Percentiles rank a stretch among this genome's conserved stretches.
Evolutionary conservation across 92 coral and sea anemone genomes (phyloP).

Genomic region (Nematostella vectensis): DNA sequence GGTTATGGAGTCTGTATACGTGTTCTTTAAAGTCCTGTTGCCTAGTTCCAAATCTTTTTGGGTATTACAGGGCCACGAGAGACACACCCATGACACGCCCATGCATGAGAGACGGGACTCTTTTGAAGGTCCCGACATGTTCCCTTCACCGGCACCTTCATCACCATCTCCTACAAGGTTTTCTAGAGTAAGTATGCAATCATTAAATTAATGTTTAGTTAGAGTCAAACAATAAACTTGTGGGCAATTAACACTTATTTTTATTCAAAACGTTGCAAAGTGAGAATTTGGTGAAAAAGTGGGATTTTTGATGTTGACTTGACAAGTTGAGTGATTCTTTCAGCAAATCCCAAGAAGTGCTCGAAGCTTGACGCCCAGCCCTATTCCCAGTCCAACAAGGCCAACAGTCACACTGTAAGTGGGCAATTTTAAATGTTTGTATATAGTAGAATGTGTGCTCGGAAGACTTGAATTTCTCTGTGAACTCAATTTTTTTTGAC

Average conservation of each 20-base stretch:
- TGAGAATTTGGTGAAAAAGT: too few species aligned
- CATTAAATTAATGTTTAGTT: background rate
- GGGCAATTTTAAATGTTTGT: too few species aligned
- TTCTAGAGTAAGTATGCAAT: slow-evolving; percentile 62
- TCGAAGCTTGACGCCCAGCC: slow-evolving; percentile 87
- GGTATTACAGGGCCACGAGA: slow-evolving; percentile 52
- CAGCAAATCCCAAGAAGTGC: slow-evolving; percentile 47
- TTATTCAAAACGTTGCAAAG: too few species aligned
- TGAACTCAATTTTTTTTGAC: too few species aligned
- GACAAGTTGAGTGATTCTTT: too few species aligned
- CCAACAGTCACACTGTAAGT: slow-evolving; percentile 44
- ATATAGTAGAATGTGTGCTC: too few species aligned
- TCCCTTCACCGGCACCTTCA: slow-evolving; percentile 65
- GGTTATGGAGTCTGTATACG: too few species aligned
- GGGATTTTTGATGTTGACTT: too few species aligned
- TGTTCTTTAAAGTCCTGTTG: too few species aligned
- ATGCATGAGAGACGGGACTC: slow-evolving; percentile 89
- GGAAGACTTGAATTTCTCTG: too few species aligned
- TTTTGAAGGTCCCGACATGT: slow-evolving; percentile 72
- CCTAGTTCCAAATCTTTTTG: background rate
- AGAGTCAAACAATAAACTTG: too few species aligned
- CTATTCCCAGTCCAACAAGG: slow-evolving; percentile 97
- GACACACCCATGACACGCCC: slow-evolving; percentile 54
- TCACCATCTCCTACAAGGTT: slow-evolving; percentile 89
- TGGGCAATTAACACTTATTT: too few species aligned